Conservation (phyloP, 2,888 invertebrate genomes). For the Apamea sordens region DNA sequence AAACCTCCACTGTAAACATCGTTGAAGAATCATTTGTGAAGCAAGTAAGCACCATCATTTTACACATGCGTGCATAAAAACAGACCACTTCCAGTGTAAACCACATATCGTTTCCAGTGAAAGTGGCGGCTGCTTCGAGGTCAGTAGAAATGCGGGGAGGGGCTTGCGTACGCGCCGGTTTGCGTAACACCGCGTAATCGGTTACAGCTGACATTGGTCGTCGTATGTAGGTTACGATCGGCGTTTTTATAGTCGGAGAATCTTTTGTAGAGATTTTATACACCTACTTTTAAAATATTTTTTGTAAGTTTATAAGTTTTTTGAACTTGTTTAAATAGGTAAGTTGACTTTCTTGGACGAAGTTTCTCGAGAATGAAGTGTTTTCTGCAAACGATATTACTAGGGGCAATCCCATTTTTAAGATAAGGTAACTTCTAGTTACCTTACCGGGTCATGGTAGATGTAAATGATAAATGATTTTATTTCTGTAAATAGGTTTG, state of each 20-base stretch:
- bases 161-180: conserved; percentile 73
- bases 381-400: background rate
- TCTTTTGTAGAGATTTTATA: conserved; percentile 33
- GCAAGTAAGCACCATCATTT: background rate
- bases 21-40: conserved; percentile 16
- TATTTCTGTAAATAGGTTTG: no score
- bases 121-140: conserved; percentile 73
- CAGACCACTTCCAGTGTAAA: conserved; percentile 48
- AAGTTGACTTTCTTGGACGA: background rate
- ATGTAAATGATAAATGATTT: no score
- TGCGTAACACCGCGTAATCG: conserved; percentile 75
- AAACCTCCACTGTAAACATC: conserved; percentile 8
- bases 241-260: conserved; percentile 36
- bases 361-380: background rate
- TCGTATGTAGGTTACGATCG: conserved; percentile 68
- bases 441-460: no score
- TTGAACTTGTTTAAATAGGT: background rate
- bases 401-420: background rate
- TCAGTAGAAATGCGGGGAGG: conserved; percentile 68
- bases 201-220: conserved; percentile 75
- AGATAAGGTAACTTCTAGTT: background rate
- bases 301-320: background rate
- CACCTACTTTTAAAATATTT: no score
- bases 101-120: conserved; percentile 62
- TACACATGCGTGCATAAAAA: conserved; percentile 14